Conservation (phyloP, 1,140 invertebrate genomes). For the Eueides isabella region DNA sequence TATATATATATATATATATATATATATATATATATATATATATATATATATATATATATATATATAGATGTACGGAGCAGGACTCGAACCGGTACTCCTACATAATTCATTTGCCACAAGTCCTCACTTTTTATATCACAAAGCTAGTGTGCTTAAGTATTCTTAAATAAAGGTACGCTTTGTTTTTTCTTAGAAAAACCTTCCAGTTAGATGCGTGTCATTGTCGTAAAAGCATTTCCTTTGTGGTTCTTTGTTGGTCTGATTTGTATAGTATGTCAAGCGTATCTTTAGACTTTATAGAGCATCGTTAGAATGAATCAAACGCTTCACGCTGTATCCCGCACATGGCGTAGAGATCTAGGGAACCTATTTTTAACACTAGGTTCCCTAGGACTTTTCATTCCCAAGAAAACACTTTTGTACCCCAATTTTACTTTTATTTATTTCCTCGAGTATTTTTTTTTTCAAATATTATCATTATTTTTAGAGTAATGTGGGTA, state of each 20-base stretch:
- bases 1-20: no score
- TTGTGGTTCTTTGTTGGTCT: conserved; percentile 5
- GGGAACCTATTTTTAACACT: no score
- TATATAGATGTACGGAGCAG: no score
- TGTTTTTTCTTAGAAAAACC: conserved; percentile 20
- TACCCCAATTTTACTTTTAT: no score
- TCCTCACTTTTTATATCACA: background rate
- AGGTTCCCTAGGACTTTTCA: no score
- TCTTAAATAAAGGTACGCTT: background rate
- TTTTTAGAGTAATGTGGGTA: no score
- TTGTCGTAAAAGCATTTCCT: conserved; percentile 13
- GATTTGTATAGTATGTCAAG: conserved; percentile 10
- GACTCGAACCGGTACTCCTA: background rate
- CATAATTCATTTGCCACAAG: conserved; percentile 6
- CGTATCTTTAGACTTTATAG: conserved; percentile 10
- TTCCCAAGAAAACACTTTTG: no score
- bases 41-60: no score
- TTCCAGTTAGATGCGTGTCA: conserved; percentile 14
- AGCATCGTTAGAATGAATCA: background rate
- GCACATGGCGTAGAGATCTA: no score
- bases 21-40: no score
- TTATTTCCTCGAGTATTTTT: no score
- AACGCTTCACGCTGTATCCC: no score
- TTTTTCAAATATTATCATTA: background rate
- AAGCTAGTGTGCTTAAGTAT: conserved; percentile 25